Evolutionary conservation across 2,797 vertebrate species (phyloP), one percentile per base, ranked within the genome.

Genomic region (Furcifer pardalis): DNA sequence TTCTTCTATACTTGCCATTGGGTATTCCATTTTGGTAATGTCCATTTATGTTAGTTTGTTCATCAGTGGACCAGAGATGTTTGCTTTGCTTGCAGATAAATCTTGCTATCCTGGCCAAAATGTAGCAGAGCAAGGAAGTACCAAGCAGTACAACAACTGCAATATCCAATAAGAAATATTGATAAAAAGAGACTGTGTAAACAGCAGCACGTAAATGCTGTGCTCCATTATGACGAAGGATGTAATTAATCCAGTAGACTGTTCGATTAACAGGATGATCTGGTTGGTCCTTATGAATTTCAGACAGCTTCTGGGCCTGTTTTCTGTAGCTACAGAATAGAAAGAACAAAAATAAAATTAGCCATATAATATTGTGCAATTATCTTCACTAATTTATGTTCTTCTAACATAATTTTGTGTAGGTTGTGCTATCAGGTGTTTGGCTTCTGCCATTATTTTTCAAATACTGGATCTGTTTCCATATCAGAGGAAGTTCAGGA

Each of bases 231-330:
- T 99, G 98, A 76, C 98, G 97, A 68, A 99, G 97, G 83, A 99
- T 96, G 93, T 99, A 99, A 93, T 96, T 95, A 87, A 99, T 98
- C 98, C 98, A 99, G 93, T 99, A 99, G n/a, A 97, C 95, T 2
- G 98, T 98, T 81, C 98, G 96, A 87, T 95, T 97, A 85, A 99
- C 97, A 0, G 98, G 98, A 90, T 99, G 98, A 21, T 97, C 98
- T 0, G 98, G 98, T 89, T 99, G 98, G 94, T 99, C 98, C 95
- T 97, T 99, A 95, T 99, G 98, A 93, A 99, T 99, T 92, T 97
- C 97, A 1, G 98, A 99, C 78, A 99, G 96, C 87, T 97, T 93
- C 83, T 81, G 96, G 7, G 98, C 98, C 86, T 93, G 95, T 89
- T 97, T 95, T n/a, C 97, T 97, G 90, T 98, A 99, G 94, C 98